Evolutionary conservation across 2,888 invertebrate genomes (phyloP).

Genomic region (Pyralis farinalis): DNA sequence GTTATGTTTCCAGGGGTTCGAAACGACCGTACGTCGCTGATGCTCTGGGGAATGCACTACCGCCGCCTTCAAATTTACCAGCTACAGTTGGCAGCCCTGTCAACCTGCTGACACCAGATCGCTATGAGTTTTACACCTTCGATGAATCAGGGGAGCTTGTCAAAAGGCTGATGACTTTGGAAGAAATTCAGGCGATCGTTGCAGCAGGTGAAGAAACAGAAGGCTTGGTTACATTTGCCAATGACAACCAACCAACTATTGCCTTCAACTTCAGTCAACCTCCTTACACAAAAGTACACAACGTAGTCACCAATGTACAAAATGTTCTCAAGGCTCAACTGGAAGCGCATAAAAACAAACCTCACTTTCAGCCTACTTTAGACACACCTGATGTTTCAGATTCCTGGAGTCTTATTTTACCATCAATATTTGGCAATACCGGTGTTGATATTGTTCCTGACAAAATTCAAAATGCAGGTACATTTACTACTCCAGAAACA

Average conservation of each 20-base stretch:
- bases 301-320: constrained; percentile 91
- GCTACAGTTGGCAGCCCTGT: constrained; percentile 89
- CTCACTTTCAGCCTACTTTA: constrained; percentile 67
- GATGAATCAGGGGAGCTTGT: constrained; percentile 91
- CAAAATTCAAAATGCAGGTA: constrained; percentile 52
- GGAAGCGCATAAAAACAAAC: constrained; percentile 81
- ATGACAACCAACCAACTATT: constrained; percentile 67
- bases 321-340: constrained; percentile 90
- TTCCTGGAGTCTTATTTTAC: constrained; percentile 91
- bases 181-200: constrained; percentile 92
- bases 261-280: constrained; percentile 74
- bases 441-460: constrained; percentile 82
- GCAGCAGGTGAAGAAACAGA: constrained; percentile 89
- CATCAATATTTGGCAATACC: constrained; percentile 88
- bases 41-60: constrained; percentile 84
- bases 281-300: constrained; percentile 87
- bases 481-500: constrained; percentile 61
- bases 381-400: constrained; percentile 88
- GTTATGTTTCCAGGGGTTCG: constrained; percentile 51
- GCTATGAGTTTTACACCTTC: constrained; percentile 93
- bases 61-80: constrained; percentile 81
- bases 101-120: constrained; percentile 88
- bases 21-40: constrained; percentile 83
- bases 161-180: constrained; percentile 90
- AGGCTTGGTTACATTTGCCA: constrained; percentile 72